These are phyloP conservation scores for Proisotoma minuta DNA, from an alignment of 2,888 invertebrate genomes.

Conservation along the genomic window DNA sequence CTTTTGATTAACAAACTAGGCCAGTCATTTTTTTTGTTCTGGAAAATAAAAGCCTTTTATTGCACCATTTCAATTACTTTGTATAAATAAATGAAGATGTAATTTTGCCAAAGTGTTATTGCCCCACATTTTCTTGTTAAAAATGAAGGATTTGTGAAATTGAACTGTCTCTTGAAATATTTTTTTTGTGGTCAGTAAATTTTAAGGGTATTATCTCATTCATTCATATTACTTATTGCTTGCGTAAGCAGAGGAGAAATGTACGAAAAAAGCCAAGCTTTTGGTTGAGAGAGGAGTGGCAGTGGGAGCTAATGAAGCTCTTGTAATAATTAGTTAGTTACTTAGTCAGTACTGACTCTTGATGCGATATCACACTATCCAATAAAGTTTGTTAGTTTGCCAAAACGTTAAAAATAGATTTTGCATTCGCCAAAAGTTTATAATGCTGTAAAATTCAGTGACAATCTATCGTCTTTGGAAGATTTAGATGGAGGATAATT, in stretches of 20 bases:
- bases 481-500: background rate
- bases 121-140: background rate
- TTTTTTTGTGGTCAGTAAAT: too few relatives aligned
- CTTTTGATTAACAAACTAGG: background rate
- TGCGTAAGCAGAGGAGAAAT: too few relatives aligned
- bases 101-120: constrained; percentile 9
- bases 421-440: constrained; percentile 6
- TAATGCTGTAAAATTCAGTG: background rate
- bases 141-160: background rate
- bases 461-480: background rate
- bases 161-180: too few relatives aligned
- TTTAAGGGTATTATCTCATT: too few relatives aligned
- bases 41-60: background rate
- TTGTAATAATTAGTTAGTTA: constrained; percentile 1
- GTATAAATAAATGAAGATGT: constrained; percentile 13
- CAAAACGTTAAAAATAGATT: constrained; percentile 17
- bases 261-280: too few relatives aligned
- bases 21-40: background rate
- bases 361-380: background rate
- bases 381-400: constrained; percentile 13
- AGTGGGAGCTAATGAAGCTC: too few relatives aligned
- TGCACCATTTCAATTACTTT: constrained; percentile 11
- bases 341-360: background rate
- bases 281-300: too few relatives aligned
- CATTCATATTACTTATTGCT: too few relatives aligned